phyloP scores from a whole-genome alignment of 2,888 invertebrate genomes.

The Volucella zonaria region DNA sequence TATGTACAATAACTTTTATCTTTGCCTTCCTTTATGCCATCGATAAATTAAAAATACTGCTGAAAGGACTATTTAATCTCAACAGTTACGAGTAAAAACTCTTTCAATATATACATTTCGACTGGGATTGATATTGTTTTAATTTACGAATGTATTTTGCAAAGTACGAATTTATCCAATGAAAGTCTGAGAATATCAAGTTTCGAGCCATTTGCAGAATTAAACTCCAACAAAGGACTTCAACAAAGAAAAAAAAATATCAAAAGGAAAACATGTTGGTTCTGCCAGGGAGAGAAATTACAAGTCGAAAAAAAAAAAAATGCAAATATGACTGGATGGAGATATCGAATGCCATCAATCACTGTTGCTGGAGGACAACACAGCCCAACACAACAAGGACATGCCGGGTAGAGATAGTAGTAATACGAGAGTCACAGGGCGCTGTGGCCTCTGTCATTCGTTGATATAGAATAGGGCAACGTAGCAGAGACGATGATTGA shows the following conservation, averaged over 20 bases:
- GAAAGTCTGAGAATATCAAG: slow-evolving; percentile 34
- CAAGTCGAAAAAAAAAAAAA: slow-evolving; percentile 22
- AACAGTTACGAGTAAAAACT: slow-evolving; percentile 1
- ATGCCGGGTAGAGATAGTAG: slow-evolving; percentile 13
- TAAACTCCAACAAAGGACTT: slow-evolving; percentile 61
- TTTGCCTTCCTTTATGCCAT: no score
- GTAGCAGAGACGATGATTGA: slow-evolving; percentile 63
- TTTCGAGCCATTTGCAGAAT: slow-evolving; percentile 69
- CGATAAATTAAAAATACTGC: no score
- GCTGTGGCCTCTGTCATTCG: slow-evolving; percentile 56
- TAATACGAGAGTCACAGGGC: slow-evolving; percentile 37
- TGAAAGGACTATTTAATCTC: no score
- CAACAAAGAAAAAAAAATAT: slow-evolving; percentile 15
- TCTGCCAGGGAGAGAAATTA: background rate
- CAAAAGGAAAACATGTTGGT: background rate
- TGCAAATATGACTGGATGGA: slow-evolving; percentile 71
- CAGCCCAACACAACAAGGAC: slow-evolving; percentile 22
- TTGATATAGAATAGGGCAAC: slow-evolving; percentile 44
- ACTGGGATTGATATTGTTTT: slow-evolving; percentile 44
- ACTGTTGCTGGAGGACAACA: slow-evolving; percentile 57
- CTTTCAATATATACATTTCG: slow-evolving; percentile 35
- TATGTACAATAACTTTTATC: no score
- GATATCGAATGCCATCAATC: slow-evolving; percentile 73
- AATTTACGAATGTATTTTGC: slow-evolving; percentile 42
- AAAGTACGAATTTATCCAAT: background rate